Evolutionary conservation across 2,797 vertebrate species (phyloP), one percentile per base, ranked within the genome.

Genomic region (Perodicticus potto): DNA sequence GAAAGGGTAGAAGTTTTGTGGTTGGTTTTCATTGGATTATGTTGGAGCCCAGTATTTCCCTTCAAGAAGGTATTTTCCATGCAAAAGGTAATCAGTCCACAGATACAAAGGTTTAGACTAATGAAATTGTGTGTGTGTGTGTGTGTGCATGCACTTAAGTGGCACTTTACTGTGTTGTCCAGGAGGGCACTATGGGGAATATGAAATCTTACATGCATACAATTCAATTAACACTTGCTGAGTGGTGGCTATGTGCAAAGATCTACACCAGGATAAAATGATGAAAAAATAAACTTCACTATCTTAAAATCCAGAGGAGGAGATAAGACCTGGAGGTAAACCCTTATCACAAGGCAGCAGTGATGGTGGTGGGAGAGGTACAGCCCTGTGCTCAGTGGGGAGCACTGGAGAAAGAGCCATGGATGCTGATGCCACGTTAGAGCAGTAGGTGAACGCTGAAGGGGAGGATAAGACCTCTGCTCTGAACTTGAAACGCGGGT

Each of bases 41-140:
- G 86, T 23, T 22, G 67, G 53, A 94, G 7, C 14, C 19, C 57
- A 63, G 20, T 5, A 11, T 49, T 65, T 37, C 20, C 17, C 69
- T 90, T 85, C 61, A 59, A 57, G 22, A 9, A 80, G 32, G 19
- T 8, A 45, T 76, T 91, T 81, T 72, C 49, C 12, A 43, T 5
- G 29, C 37, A 86, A 74, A 91, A 69, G 43, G 23, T 86, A 91
- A 95, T 72, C 85, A 78, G 73, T 29, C 34, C 14, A 72, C 55
- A 89, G 67, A 29, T 37, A 84, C 6, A 76, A 23, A 73, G 63
- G 83, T 57, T 81, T 67, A 88, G 55, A 86, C 49, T 83, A 53
- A 61, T 55, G 32, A 69, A 87, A 84, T 2, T 93, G 23, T 77
- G 37, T 45, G 25, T 32, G 53, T 59, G 14, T 89, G 25, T 74